These are phyloP conservation scores for Schizopygopsis malacanthus DNA, from an alignment of 2,797 vertebrate genomes.

Conservation along the genomic window DNA sequence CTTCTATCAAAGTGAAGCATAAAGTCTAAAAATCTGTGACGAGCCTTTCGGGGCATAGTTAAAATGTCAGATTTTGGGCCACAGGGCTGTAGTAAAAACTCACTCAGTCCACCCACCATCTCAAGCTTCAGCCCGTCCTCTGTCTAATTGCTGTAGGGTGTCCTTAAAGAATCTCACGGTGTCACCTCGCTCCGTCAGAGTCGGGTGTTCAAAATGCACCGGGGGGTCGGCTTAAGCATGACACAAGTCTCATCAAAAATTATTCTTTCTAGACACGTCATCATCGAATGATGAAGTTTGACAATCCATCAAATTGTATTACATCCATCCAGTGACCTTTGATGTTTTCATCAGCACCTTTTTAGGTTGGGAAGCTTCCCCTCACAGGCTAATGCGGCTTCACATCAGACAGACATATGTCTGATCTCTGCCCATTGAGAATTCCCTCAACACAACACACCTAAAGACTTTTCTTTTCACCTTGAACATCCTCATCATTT, in stretches of 20 bases:
- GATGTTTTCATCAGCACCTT: conserved; percentile 28
- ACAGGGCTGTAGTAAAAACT: not conserved
- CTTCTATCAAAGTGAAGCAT: not conserved
- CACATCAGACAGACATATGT: conserved; percentile 28
- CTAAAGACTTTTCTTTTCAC: conserved; percentile 3
- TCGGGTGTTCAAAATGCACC: conserved; percentile 1
- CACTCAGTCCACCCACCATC: not conserved
- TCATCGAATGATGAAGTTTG: conserved; percentile 36
- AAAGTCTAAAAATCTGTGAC: not conserved
- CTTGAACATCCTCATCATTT: not conserved
- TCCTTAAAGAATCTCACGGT: conserved; percentile 1
- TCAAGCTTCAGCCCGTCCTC: not conserved
- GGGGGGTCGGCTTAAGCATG: not conserved
- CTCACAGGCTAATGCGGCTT: not conserved
- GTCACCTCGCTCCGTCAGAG: not conserved
- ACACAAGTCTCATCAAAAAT: not conserved
- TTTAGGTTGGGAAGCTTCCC: conserved; percentile 13
- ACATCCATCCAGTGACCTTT: conserved; percentile 31
- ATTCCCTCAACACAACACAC: not conserved
- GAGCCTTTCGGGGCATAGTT: not conserved
- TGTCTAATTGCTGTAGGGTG: not conserved
- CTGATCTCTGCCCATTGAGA: not conserved
- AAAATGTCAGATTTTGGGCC: conserved; percentile 30
- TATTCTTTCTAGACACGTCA: conserved; percentile 7
- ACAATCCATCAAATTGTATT: conserved; percentile 39